Conservation (phyloP, 2,113 vertebrate species). For the Perca schrenkii region DNA sequence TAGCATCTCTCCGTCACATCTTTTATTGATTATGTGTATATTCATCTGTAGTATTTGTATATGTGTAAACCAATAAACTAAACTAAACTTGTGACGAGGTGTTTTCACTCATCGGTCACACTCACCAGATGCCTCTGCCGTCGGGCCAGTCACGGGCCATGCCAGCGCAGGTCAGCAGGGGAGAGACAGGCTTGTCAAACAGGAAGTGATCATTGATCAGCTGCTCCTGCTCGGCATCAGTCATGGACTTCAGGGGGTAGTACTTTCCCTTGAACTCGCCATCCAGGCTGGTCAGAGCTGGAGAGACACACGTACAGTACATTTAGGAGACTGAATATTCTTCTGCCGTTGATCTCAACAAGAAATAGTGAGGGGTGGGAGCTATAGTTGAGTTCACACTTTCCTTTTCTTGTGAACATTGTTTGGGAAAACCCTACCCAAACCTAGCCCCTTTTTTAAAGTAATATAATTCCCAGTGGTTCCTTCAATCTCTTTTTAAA, state of each 20-base stretch:
- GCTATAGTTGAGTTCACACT: not conserved
- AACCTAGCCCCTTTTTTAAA: no score
- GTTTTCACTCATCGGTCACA: not conserved
- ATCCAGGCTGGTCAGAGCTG: slow-evolving; percentile 91
- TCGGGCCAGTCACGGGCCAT: slow-evolving; percentile 98
- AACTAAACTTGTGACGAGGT: no score
- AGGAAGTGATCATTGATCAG: slow-evolving; percentile 95
- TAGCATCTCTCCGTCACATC: no score
- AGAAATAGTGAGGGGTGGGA: not conserved
- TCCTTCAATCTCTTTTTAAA: no score
- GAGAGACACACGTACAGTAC: not conserved
- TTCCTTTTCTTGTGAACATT: not conserved
- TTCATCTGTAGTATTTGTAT: no score
- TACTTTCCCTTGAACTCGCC: slow-evolving; percentile 97
- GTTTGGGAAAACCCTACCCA: not conserved
- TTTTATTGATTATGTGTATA: no score
- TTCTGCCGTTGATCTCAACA: not conserved
- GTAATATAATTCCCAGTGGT: no score
- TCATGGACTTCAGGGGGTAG: slow-evolving; percentile 94
- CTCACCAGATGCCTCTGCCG: slow-evolving; percentile 93
- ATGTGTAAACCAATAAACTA: no score
- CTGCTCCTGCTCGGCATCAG: slow-evolving; percentile 93
- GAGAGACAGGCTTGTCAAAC: slow-evolving; percentile 96
- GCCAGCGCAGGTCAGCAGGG: slow-evolving; percentile 92
- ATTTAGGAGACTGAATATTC: not conserved